Base-by-base conservation (phyloP, 2,797 vertebrate genomes). In the Girardinus metallicus region DNA sequence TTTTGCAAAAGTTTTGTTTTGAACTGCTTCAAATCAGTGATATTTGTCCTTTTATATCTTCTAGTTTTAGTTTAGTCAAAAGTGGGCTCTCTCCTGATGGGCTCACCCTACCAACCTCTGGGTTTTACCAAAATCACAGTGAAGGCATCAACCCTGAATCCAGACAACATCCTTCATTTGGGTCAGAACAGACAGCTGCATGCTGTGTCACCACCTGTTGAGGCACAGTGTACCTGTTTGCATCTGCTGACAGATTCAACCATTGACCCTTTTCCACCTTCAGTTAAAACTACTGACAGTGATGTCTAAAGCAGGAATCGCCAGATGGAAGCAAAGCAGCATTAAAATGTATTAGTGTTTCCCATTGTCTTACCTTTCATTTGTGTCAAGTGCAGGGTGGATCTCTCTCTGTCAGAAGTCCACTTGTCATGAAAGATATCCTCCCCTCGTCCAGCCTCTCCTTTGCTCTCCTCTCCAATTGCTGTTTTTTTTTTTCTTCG, bases 301-400 rank as follows among this genome's bases (percentile, higher is more conserved):
- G 72, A 81, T 80, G 51, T 77, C 77, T 74, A 39, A 84, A 77
- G 51, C 43, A 62, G 57, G 82, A 76, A 80, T 36, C 76, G 68
- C 66, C 70, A 81, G 57, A 79, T 47, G 78, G 77, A 77, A 66
- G 83, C 74, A 29, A 55, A 39, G 71, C 77, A 11, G 72, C 87
- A 86, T 82, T 60, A 73, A 75, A 83, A 87, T 49, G 36, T 73
- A 79, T 55, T 57, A 71, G 44, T 85, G 85, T 21, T 78, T 76
- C 73, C 73, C 60, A 82, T 83, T 71, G n/a, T 84, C 96, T 95
- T 96, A 96, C 96, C 96, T 96, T 92, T 95, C 95, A 96, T 96
- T 91, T 89, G 95, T 88, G 85, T 94, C 87, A 86, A 84, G 85
- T 85, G 85, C 87, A 80, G 83, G 74, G n/a, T 85, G 80, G 81